Conservation (phyloP, 2,113 vertebrate genomes). For the Ibidorhyncha struthersii region DNA sequence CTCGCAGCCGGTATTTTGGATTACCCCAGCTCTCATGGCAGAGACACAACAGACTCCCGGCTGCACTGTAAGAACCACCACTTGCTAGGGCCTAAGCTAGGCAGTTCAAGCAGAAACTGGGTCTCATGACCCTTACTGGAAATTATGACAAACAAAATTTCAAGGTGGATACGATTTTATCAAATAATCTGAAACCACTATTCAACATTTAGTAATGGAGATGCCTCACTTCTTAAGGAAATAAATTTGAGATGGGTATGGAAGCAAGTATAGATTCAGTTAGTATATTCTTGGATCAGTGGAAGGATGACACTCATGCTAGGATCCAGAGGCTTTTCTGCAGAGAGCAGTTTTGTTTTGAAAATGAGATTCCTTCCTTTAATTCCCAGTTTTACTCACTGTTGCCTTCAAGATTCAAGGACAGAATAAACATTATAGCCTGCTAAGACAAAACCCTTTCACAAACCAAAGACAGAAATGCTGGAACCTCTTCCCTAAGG, state of each 20-base stretch:
- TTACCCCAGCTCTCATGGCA: background rate
- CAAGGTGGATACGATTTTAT: too few relatives aligned
- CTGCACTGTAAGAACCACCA: background rate
- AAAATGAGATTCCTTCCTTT: background rate
- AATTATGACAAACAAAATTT: background rate
- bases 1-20: accelerated
- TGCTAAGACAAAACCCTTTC: background rate
- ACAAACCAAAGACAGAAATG: background rate
- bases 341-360: background rate
- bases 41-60: background rate
- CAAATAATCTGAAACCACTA: background rate
- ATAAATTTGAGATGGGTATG: background rate
- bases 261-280: background rate
- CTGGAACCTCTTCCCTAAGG: background rate
- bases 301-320: background rate
- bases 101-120: background rate
- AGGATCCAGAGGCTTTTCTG: background rate
- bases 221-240: background rate
- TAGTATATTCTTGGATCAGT: background rate
- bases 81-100: background rate
- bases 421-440: background rate
- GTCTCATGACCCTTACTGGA: background rate
- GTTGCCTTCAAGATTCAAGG: background rate
- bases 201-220: background rate
- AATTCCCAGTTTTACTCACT: background rate